Conservation (phyloP, 2,797 vertebrate genomes). For the Coccyzus lansbergi region DNA sequence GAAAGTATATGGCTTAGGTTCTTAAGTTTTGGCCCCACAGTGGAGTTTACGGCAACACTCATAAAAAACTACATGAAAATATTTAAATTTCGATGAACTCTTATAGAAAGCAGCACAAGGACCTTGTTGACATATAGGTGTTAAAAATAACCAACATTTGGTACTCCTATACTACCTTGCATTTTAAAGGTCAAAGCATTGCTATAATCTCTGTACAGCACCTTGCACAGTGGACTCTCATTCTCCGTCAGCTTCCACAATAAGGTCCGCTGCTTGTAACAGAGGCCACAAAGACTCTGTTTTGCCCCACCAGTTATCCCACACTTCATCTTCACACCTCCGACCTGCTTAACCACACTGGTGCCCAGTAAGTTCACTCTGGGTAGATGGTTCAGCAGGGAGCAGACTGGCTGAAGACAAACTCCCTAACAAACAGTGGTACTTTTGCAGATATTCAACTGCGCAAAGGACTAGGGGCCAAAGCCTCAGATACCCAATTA, state of each 20-base stretch:
- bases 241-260: not conserved
- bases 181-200: conserved; percentile 6
- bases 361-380: not conserved
- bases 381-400: not conserved
- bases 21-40: not conserved
- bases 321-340: not conserved
- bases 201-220: not conserved
- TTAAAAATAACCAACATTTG: not conserved
- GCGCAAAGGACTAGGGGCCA: not conserved
- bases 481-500: not conserved
- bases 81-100: not conserved
- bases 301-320: not conserved
- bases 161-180: not conserved
- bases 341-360: not conserved
- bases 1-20: not conserved
- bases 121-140: not conserved
- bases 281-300: not conserved
- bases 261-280: not conserved
- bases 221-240: not conserved
- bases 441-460: not conserved
- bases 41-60: not conserved
- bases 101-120: not conserved
- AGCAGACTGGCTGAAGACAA: not conserved
- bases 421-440: not conserved
- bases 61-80: not conserved